Evolutionary conservation across 35 echinoderm and acorn worm genomes (phyloP).

Genomic region (Acanthaster planci): DNA sequence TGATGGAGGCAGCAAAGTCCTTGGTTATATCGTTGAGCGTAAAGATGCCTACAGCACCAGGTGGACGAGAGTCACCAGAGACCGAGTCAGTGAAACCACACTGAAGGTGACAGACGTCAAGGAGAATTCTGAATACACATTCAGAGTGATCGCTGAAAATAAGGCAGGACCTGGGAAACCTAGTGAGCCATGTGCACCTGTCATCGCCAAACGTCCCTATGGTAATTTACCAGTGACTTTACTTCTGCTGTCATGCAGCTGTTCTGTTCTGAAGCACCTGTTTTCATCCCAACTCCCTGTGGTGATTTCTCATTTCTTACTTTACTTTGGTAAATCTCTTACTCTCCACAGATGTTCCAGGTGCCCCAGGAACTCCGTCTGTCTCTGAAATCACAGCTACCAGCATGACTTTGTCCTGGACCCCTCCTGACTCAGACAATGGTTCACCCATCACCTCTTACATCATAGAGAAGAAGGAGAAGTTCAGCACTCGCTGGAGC

Average conservation of each 20-base stretch:
- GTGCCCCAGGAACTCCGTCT: constrained; percentile 57
- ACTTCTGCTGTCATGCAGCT: neutral
- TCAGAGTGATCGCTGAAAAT: constrained; percentile 76
- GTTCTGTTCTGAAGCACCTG: neutral
- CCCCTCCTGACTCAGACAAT: constrained; percentile 69
- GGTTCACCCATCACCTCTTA: constrained; percentile 78
- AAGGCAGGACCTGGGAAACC: constrained; percentile 64
- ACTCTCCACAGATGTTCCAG: constrained; percentile 64
- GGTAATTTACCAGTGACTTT: constrained; percentile 56
- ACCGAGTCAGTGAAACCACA: constrained; percentile 29
- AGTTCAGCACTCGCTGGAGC: constrained; percentile 51
- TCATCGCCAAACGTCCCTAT: constrained; percentile 61
- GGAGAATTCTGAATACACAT: constrained; percentile 57
- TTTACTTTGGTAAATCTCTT: neutral
- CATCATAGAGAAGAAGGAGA: constrained; percentile 72
- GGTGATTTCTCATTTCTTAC: neutral
- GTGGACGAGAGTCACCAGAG: constrained; percentile 53
- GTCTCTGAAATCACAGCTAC: constrained; percentile 59
- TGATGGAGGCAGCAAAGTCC: constrained; percentile 62
- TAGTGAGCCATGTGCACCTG: constrained; percentile 56
- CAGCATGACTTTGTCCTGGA: constrained; percentile 57
- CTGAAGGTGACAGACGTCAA: constrained; percentile 56
- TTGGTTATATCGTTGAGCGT: constrained; percentile 60
- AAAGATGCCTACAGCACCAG: constrained; percentile 66
- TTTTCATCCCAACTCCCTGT: too few species aligned